phyloP scores from a whole-genome alignment of 2,797 vertebrate species.

The Catostomus latipinnis region DNA sequence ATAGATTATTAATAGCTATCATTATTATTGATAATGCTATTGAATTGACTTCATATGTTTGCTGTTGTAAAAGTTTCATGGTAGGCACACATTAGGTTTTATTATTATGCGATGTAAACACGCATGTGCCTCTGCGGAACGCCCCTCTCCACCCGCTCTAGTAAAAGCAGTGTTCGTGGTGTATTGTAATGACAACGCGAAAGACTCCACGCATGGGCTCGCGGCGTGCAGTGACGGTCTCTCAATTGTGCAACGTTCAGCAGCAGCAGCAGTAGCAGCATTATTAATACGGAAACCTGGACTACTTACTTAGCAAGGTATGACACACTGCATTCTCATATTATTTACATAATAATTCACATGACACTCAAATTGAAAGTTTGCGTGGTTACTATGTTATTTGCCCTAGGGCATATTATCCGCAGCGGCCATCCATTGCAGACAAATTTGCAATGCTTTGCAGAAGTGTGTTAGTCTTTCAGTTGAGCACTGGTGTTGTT shows the following conservation, averaged over 20 bases:
- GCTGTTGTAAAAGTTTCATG: no score
- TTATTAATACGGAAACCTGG: conserved; percentile 59
- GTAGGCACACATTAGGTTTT: not conserved
- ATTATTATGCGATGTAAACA: conserved; percentile 7
- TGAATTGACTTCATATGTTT: not conserved
- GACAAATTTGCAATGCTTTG: conserved; percentile 28
- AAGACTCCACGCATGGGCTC: conserved; percentile 32
- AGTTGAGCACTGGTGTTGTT: not conserved
- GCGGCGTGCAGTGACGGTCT: conserved; percentile 35
- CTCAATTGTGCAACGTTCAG: conserved; percentile 28
- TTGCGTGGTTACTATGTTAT: not conserved
- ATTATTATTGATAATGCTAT: not conserved
- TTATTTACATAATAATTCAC: not conserved
- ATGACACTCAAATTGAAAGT: conserved; percentile 16
- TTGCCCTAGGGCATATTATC: conserved; percentile 3
- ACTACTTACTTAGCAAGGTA: conserved; percentile 60
- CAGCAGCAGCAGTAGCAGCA: conserved; percentile 12
- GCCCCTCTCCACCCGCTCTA: conserved; percentile 42
- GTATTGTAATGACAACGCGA: conserved; percentile 37
- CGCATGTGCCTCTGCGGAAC: conserved; percentile 35
- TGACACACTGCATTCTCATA: not conserved
- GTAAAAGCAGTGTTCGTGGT: not conserved
- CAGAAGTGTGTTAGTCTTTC: conserved; percentile 25
- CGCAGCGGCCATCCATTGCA: conserved; percentile 44
- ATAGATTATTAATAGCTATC: not conserved